phyloP scores from a whole-genome alignment of 2,797 vertebrate species.

The Enteromius afrohamiltoni region DNA sequence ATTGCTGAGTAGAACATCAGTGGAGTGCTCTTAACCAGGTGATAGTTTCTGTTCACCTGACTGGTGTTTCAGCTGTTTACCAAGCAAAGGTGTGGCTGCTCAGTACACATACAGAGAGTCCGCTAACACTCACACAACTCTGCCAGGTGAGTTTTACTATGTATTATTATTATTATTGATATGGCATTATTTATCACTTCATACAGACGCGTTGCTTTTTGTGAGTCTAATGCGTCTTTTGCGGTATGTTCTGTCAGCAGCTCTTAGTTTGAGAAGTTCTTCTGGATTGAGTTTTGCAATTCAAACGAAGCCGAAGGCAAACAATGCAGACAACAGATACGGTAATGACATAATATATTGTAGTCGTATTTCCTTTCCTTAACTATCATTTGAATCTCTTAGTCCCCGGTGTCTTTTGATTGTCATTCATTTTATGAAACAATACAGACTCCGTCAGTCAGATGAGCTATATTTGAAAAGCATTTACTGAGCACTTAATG shows the following conservation, averaged over 20 bases:
- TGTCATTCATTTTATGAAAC: not conserved
- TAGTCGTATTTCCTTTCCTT: not conserved
- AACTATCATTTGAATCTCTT: not conserved
- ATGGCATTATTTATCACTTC: not conserved
- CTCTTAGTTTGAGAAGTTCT: not conserved
- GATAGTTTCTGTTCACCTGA: not conserved
- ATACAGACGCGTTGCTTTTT: not conserved
- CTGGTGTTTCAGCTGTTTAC: slow-evolving; percentile 21
- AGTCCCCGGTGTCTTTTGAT: not conserved
- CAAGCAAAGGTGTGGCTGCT: slow-evolving; percentile 67
- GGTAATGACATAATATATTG: not conserved
- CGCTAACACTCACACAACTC: not conserved
- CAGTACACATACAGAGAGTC: slow-evolving; percentile 55
- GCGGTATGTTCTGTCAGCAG: slow-evolving; percentile 10
- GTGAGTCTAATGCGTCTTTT: not conserved
- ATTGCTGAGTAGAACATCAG: not conserved
- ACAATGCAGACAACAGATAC: slow-evolving; percentile 4
- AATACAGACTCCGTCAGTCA: not conserved
- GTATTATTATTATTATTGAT: not conserved
- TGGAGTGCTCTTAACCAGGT: not conserved
- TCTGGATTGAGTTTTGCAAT: not conserved
- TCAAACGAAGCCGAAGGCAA: not conserved
- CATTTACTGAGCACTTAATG: slow-evolving; percentile 17
- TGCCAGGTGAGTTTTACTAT: not conserved
- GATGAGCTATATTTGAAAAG: slow-evolving; percentile 2